Base-by-base conservation (phyloP, 2,888 invertebrate genomes). In the Harpalus rubripes region DNA sequence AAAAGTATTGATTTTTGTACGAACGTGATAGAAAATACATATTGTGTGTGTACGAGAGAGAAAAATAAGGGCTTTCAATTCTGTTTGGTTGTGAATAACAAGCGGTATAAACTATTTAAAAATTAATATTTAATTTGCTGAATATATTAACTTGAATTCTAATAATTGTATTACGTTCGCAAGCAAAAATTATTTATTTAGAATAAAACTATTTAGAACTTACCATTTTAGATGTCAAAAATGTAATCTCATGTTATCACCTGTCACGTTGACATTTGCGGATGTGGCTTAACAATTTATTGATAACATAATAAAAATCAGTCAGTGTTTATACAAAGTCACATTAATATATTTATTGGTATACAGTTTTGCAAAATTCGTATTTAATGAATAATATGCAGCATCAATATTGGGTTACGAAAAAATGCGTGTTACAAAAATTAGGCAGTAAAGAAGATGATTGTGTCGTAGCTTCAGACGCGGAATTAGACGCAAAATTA, bases 321-420 rank as follows among this genome's bases (percentile, higher is more conserved):
- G 72, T 44, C 18, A 74, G 44, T 44, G 41, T 74, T 74, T 6
- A 56, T 16, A 74, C 15, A 56, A 26, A 41, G 6, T 78, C 8
- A 7, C 2, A 12, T 58, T 58, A 22, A 12, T n/a, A 78, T 32
- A 56, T 78, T 58, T 16, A 5, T 58, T 0, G 15, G n/a, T n/a
- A n/a, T n/a, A 78, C n/a, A 78, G 26, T 15, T 12, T 22, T 12
- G 2, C 12, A 56, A 41, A 74, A 74, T 41, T 74, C 15, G 16
- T 74, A 16, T 7, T 8, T 44, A 74, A 74, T 74, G 41, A 61
- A 61, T 61, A 80, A 80, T 90, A 95, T 98, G 95, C 97, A 98
- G 91, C 97, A 98, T 91, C 98, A 98, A 88, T 99, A 97, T 92
- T 99, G 99, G 99, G 96, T 99, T 84, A 99, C 99, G 7, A 99